A percentile compares a stretch with the other conserved stretches of the same genome.
These are phyloP conservation scores for Ptilonorhynchus violaceus DNA, from an alignment of 2,113 vertebrate species.

Conservation along the genomic window DNA sequence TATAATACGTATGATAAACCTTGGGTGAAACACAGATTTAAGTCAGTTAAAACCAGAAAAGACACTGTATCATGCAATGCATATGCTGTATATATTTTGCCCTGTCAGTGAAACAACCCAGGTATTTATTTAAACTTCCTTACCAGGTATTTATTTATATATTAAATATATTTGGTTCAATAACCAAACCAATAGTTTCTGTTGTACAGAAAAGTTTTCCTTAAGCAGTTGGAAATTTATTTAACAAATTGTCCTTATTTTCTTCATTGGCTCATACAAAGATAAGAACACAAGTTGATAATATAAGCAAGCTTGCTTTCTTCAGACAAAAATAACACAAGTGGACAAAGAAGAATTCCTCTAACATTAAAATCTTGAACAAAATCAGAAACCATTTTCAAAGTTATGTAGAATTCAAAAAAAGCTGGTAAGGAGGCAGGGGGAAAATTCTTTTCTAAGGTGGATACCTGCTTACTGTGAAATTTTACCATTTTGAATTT, in stretches of 20 bases:
- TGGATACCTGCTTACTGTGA: background rate
- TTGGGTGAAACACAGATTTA: background rate
- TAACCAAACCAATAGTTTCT: background rate
- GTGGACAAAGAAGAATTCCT: background rate
- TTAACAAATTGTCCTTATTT: background rate
- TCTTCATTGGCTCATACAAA: background rate
- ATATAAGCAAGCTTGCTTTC: background rate
- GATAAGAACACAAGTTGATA: background rate
- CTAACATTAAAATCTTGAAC: background rate
- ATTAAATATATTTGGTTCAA: too few relatives aligned
- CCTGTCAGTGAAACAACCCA: background rate
- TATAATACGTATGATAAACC: background rate
- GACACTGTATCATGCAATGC: background rate
- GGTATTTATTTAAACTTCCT: background rate
- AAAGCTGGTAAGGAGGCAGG: background rate
- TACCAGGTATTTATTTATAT: too few relatives aligned
- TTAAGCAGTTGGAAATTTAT: background rate
- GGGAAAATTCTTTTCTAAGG: background rate
- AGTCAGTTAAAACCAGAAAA: background rate
- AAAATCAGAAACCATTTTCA: background rate
- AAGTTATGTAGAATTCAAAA: background rate
- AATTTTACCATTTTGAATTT: background rate
- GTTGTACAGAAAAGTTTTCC: background rate
- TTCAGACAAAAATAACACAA: background rate
- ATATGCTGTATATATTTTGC: background rate